These are phyloP conservation scores for Nineta flava DNA, from an alignment of 2,888 invertebrate genomes.

Conservation along the genomic window DNA sequence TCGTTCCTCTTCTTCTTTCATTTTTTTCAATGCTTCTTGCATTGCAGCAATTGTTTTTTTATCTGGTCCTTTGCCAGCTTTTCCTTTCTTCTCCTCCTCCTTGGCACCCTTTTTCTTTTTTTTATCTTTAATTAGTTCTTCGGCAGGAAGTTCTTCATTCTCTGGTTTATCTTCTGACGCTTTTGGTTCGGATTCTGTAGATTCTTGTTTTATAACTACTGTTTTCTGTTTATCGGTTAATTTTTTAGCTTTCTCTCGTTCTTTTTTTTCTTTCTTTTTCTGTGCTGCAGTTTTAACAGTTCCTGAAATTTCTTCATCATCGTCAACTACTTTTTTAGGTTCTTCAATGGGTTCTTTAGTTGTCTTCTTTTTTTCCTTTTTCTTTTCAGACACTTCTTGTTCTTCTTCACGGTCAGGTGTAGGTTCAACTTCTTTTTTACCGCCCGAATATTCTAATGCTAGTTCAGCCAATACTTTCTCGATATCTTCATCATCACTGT, in stretches of 20 bases:
- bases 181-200: slow-evolving; percentile 15
- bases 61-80: slow-evolving; percentile 52
- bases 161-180: slow-evolving; percentile 14
- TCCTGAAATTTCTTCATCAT: slow-evolving; percentile 36
- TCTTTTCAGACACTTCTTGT: slow-evolving; percentile 22
- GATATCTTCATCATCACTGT: slow-evolving; percentile 63
- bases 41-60: slow-evolving; percentile 79
- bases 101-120: slow-evolving; percentile 32
- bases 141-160: slow-evolving; percentile 29
- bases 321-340: slow-evolving; percentile 25
- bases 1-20: slow-evolving; percentile 80
- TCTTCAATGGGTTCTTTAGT: slow-evolving; percentile 13
- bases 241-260: slow-evolving; percentile 61
- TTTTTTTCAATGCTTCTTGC: slow-evolving; percentile 79
- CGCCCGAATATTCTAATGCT: slow-evolving; percentile 62
- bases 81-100: slow-evolving; percentile 35
- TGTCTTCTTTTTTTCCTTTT: slow-evolving; percentile 14
- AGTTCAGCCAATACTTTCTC: slow-evolving; percentile 73
- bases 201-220: slow-evolving; percentile 11
- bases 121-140: slow-evolving; percentile 21
- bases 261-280: slow-evolving; percentile 81
- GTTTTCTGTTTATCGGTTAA: slow-evolving; percentile 47
- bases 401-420: slow-evolving; percentile 20
- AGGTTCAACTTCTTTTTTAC: slow-evolving; percentile 31
- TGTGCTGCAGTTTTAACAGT: slow-evolving; percentile 70